These are phyloP conservation scores for Bombus sibiricus DNA, from an alignment of 1,140 invertebrate genomes.

Conservation along the genomic window DNA sequence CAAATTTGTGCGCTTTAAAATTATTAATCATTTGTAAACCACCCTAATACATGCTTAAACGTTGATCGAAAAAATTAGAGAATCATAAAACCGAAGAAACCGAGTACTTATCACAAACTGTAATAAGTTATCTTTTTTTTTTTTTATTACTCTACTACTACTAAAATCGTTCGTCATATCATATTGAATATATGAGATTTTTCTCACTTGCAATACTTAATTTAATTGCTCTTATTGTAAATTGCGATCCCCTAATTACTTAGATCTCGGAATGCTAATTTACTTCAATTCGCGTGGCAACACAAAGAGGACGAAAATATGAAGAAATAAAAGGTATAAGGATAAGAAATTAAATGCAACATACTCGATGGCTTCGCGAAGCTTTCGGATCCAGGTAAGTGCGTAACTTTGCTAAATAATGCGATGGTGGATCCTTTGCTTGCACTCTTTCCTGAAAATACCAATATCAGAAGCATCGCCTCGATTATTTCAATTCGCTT, in stretches of 20 bases:
- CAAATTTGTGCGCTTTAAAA: not conserved
- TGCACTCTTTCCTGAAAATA: conserved; percentile 95
- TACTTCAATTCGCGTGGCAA: not conserved
- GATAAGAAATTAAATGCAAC: conserved; percentile 72
- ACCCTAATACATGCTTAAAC: not conserved
- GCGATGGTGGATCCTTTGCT: conserved; percentile 97
- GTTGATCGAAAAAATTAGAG: not conserved
- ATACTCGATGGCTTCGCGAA: conserved; percentile 95
- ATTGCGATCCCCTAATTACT: not conserved
- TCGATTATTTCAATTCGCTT: too few relatives aligned
- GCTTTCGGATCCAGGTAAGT: conserved; percentile 98
- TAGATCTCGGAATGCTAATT: not conserved
- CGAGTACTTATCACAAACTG: too few relatives aligned
- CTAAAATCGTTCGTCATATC: too few relatives aligned
- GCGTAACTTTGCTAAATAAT: conserved; percentile 96
- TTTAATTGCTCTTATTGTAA: not conserved
- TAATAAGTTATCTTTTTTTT: too few relatives aligned
- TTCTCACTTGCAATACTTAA: too few relatives aligned
- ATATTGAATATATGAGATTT: too few relatives aligned
- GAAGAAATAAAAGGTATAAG: conserved; percentile 20
- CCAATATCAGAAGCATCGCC: not conserved
- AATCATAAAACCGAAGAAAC: not conserved
- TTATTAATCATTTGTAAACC: not conserved
- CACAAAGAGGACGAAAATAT: conserved; percentile 24
- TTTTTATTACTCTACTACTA: not conserved